A percentile compares a stretch with the other conserved stretches of the same genome.
phyloP scores from a whole-genome alignment of 2,888 invertebrate species.

The Cantharis rustica region DNA sequence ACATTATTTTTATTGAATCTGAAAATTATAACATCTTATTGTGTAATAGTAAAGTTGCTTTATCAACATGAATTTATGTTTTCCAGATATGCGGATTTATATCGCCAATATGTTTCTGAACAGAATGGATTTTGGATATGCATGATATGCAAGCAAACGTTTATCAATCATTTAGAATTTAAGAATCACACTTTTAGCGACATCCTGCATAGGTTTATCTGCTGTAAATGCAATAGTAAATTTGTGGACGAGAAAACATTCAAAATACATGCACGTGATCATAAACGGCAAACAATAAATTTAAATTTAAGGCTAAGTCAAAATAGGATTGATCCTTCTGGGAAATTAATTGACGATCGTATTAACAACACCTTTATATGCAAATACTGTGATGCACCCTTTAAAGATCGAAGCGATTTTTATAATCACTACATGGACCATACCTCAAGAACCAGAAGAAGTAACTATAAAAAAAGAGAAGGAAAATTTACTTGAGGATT shows the following conservation, averaged over 20 bases:
- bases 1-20: not conserved
- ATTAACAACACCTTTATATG: constrained; percentile 19
- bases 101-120: not conserved
- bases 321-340: constrained; percentile 1
- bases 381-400: constrained; percentile 19
- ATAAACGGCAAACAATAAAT: not conserved
- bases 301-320: not conserved
- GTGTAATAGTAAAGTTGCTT: not conserved
- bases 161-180: not conserved
- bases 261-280: constrained; percentile 9
- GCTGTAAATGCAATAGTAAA: constrained; percentile 20
- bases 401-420: constrained; percentile 15
- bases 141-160: constrained; percentile 4
- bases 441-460: not conserved
- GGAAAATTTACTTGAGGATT: not conserved
- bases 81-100: constrained; percentile 15
- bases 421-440: constrained; percentile 21
- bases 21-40: not conserved
- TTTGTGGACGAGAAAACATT: constrained; percentile 14
- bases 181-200: constrained; percentile 8
- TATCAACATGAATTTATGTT: not conserved
- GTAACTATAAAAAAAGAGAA: not conserved
- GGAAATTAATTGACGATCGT: constrained; percentile 13
- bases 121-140: constrained; percentile 6
- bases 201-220: constrained; percentile 4